These are phyloP conservation scores for Oryzias woworae DNA, from an alignment of 2,113 vertebrate species.

Conservation along the genomic window DNA sequence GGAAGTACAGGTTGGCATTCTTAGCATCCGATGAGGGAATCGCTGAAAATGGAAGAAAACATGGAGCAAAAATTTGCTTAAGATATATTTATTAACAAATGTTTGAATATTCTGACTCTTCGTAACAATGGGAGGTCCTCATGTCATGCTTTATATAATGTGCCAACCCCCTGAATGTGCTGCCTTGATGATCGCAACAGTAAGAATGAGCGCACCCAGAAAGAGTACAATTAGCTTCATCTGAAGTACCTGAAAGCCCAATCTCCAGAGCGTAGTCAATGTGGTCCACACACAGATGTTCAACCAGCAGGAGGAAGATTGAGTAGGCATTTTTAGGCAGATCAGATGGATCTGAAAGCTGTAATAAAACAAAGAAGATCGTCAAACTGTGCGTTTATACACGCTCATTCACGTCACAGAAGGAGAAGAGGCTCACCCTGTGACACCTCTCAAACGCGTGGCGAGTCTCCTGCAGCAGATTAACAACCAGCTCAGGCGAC, in stretches of 20 bases:
- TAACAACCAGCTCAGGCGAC: constrained; percentile 96
- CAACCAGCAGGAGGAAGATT: constrained; percentile 96
- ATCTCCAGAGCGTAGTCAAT: constrained; percentile 99
- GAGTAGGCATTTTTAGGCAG: constrained; percentile 97
- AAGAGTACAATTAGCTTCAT: background rate
- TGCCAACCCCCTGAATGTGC: background rate
- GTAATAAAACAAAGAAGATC: constrained; percentile 44
- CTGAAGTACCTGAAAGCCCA: constrained; percentile 89
- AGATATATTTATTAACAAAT: background rate
- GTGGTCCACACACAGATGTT: constrained; percentile 97
- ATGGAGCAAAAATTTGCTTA: background rate
- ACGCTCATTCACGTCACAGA: background rate
- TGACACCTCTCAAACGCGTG: constrained; percentile 98
- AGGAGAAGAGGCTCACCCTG: constrained; percentile 78
- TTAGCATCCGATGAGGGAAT: constrained; percentile 96
- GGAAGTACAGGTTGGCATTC: constrained; percentile 96
- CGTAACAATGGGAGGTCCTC: no score
- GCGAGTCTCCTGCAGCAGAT: constrained; percentile 95
- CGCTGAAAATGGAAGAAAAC: constrained; percentile 71
- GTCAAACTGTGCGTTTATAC: background rate
- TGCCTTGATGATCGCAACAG: background rate
- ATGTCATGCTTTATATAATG: no score
- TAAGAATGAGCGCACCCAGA: background rate
- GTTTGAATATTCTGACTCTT: no score
- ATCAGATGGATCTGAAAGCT: constrained; percentile 97